Conservation (phyloP, 2,797 vertebrate genomes). For the Poeciliopsis infans region DNA sequence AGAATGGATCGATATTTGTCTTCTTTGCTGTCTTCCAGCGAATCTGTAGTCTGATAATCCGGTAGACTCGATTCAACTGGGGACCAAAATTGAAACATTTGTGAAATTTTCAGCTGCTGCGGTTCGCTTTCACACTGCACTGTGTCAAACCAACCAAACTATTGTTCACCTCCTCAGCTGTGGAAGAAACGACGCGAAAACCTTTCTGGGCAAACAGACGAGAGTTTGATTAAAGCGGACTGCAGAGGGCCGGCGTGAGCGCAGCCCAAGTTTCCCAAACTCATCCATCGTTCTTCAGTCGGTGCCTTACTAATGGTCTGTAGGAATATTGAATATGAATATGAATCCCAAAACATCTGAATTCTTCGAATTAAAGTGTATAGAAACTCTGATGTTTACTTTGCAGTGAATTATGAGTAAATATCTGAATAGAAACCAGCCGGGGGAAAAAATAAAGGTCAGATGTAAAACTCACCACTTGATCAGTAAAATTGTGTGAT, state of each 20-base stretch:
- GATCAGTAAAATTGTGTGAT: slow-evolving; percentile 37
- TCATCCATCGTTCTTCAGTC: neutral
- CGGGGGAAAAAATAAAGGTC: neutral
- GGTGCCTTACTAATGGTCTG: neutral
- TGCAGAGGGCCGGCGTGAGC: no score
- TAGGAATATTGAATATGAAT: neutral
- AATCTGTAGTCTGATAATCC: neutral
- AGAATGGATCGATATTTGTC: neutral
- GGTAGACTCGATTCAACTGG: no score
- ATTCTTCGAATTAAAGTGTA: neutral
- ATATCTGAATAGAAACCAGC: neutral
- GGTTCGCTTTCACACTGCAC: no score
- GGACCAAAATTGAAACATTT: no score
- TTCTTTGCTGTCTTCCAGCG: neutral
- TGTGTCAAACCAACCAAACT: no score
- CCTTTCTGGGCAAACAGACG: no score
- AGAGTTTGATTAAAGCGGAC: no score
- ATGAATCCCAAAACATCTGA: neutral
- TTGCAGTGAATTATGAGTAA: neutral
- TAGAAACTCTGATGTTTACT: slow-evolving; percentile 7
- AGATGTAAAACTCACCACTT: neutral
- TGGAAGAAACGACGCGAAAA: no score
- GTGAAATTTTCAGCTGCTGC: no score
- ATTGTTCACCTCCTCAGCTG: no score
- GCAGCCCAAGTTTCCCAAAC: neutral